Percentiles rank a stretch among this genome's conserved stretches.
These are phyloP conservation scores for Endomychus coccineus DNA, from an alignment of 2,888 invertebrate genomes.

Conservation along the genomic window DNA sequence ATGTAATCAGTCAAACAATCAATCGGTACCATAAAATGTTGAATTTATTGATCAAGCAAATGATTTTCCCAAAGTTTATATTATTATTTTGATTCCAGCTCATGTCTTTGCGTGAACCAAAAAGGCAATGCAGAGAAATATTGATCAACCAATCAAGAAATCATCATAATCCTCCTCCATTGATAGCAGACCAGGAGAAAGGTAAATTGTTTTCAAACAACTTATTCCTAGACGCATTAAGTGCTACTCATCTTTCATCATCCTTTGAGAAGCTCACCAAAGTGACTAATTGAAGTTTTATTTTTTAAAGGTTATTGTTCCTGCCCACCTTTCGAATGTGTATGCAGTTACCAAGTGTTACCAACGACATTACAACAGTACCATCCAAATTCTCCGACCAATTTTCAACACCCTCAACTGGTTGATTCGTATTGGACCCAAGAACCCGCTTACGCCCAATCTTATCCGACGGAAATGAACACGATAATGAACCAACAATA, in stretches of 20 bases:
- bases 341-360: conserved; percentile 49
- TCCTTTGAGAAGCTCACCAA: neutral
- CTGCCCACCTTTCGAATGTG: conserved; percentile 68
- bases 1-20: too few species aligned
- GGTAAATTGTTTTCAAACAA: conserved; percentile 40
- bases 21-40: too few species aligned
- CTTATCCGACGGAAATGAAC: conserved; percentile 37
- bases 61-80: too few species aligned
- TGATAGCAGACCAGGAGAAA: conserved; percentile 63
- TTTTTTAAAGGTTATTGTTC: conserved; percentile 55
- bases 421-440: conserved; percentile 41
- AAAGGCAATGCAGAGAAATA: conserved; percentile 46
- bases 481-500: conserved; percentile 43
- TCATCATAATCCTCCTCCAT: conserved; percentile 50
- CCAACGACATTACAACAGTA: conserved; percentile 32
- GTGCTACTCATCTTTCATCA: neutral
- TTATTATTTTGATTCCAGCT: conserved; percentile 48
- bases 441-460: conserved; percentile 41
- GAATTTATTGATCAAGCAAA: too few species aligned
- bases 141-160: conserved; percentile 28
- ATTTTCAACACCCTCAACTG: conserved; percentile 33
- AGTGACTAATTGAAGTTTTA: conserved; percentile 9
- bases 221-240: too few species aligned
- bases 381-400: conserved; percentile 29
- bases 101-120: conserved; percentile 49